Percentiles rank a stretch among this genome's conserved stretches.
Conservation (phyloP, 2,888 invertebrate genomes). For the Cheilosia variabilis region DNA sequence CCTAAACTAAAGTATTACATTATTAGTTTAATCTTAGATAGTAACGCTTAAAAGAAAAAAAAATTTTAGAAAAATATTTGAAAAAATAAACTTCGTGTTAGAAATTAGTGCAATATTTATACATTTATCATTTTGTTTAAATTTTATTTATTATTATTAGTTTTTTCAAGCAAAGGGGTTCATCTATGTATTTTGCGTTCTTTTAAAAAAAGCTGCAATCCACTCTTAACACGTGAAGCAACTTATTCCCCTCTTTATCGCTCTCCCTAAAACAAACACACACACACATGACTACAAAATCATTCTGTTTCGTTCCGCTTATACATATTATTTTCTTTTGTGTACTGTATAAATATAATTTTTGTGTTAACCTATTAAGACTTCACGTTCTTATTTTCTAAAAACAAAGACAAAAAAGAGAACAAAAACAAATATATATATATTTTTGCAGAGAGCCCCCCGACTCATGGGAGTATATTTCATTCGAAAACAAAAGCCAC, state of each 20-base stretch:
- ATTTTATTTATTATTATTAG: constrained; percentile 6
- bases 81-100: constrained; percentile 67
- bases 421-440: constrained; percentile 58
- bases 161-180: constrained; percentile 45
- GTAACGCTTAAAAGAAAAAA: constrained; percentile 56
- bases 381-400: constrained; percentile 63
- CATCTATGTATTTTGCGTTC: constrained; percentile 9
- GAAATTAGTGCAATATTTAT: constrained; percentile 73
- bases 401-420: constrained; percentile 20
- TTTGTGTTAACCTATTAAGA: constrained; percentile 47
- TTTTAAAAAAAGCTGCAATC: constrained; percentile 31
- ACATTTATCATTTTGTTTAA: constrained; percentile 8
- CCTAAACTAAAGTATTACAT: constrained; percentile 69
- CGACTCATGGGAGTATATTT: constrained; percentile 73
- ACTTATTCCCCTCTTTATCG: constrained; percentile 4
- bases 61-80: constrained; percentile 67
- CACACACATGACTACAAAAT: constrained; percentile 15
- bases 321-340: constrained; percentile 9
- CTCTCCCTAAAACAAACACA: not conserved
- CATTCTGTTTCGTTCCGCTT: constrained; percentile 41
- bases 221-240: constrained; percentile 54
- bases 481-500: constrained; percentile 73
- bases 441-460: constrained; percentile 73
- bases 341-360: constrained; percentile 35
- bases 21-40: constrained; percentile 73